A percentile compares a stretch with the other conserved stretches of the same genome.
These are phyloP conservation scores for Typhlichthys subterraneus DNA, from an alignment of 2,797 vertebrate species.

Conservation along the genomic window DNA sequence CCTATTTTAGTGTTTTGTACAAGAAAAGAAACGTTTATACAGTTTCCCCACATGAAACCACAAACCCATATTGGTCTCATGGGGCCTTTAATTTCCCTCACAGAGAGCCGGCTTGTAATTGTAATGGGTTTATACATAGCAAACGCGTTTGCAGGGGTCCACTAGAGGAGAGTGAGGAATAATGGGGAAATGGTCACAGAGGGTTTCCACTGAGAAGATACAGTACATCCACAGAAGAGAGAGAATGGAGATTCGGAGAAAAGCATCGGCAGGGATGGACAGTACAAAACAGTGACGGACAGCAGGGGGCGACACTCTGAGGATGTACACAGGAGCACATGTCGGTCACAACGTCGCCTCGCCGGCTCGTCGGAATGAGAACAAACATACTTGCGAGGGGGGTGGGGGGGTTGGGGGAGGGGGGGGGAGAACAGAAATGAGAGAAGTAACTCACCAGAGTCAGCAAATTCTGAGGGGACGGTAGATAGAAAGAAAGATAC, in stretches of 20 bases:
- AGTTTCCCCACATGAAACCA: too few species aligned
- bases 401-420: neutral
- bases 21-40: too few species aligned
- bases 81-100: neutral
- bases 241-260: constrained; percentile 50
- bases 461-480: constrained; percentile 85
- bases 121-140: constrained; percentile 15
- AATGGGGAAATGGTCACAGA: constrained; percentile 62
- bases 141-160: constrained; percentile 22
- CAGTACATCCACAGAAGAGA: constrained; percentile 66
- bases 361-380: constrained; percentile 62
- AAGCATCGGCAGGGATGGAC: constrained; percentile 57
- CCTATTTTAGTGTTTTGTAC: too few species aligned
- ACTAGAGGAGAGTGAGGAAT: constrained; percentile 66
- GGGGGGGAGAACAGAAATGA: constrained; percentile 58
- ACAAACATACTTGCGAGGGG: constrained; percentile 46
- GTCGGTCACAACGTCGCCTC: constrained; percentile 37
- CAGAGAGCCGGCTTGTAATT: constrained; percentile 17
- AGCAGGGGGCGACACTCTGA: constrained; percentile 37
- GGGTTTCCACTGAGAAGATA: constrained; percentile 50
- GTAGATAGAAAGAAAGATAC: constrained; percentile 61
- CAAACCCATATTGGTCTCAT: constrained; percentile 7
- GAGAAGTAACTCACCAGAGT: constrained; percentile 83
- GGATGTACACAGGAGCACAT: constrained; percentile 56
- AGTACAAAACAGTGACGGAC: constrained; percentile 54